These are phyloP conservation scores for Perca schrenkii DNA, from an alignment of 2,113 vertebrate genomes.

Conservation along the genomic window DNA sequence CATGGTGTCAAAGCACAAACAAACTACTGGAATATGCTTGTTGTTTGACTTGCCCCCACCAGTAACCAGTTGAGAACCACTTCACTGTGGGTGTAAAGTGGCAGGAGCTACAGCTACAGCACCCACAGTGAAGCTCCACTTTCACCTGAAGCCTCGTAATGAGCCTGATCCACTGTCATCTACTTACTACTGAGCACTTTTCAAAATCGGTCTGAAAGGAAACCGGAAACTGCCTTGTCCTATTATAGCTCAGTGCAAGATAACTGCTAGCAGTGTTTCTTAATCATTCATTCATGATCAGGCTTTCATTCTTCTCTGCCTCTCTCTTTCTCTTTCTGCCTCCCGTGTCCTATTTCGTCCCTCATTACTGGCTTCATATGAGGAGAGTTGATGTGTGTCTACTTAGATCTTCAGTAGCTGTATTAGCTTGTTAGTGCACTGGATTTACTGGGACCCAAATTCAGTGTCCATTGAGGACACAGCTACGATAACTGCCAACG, in stretches of 20 bases:
- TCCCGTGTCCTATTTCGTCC: conserved; percentile 31
- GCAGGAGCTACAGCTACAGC: conserved; percentile 19
- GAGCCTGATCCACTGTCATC: conserved; percentile 23
- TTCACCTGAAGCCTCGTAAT: conserved; percentile 17
- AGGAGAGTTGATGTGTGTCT: conserved; percentile 46
- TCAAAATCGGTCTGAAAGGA: conserved; percentile 26
- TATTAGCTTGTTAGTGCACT: conserved; percentile 27
- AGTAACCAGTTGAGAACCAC: conserved; percentile 66
- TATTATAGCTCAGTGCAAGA: conserved; percentile 42
- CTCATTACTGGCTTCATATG: conserved; percentile 53
- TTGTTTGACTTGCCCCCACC: conserved; percentile 63
- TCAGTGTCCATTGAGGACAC: conserved; percentile 23
- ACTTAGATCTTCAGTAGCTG: conserved; percentile 25
- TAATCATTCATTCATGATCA: conserved; percentile 60
- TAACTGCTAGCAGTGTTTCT: conserved; percentile 51
- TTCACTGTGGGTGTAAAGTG: conserved; percentile 63
- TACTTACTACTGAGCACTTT: conserved; percentile 20
- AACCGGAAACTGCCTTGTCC: conserved; percentile 42
- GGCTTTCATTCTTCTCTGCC: conserved; percentile 23
- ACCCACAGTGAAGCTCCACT: conserved; percentile 16
- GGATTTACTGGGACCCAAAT: conserved; percentile 25
- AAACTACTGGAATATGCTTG: conserved; percentile 68
- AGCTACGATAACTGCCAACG: neutral
- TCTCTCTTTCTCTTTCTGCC: conserved; percentile 10
- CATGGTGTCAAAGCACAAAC: conserved; percentile 72